A percentile compares a stretch with the other conserved stretches of the same genome.
These are phyloP conservation scores for Myoxocephalus aenaeus DNA, from an alignment of 2,797 vertebrate species.

Conservation along the genomic window DNA sequence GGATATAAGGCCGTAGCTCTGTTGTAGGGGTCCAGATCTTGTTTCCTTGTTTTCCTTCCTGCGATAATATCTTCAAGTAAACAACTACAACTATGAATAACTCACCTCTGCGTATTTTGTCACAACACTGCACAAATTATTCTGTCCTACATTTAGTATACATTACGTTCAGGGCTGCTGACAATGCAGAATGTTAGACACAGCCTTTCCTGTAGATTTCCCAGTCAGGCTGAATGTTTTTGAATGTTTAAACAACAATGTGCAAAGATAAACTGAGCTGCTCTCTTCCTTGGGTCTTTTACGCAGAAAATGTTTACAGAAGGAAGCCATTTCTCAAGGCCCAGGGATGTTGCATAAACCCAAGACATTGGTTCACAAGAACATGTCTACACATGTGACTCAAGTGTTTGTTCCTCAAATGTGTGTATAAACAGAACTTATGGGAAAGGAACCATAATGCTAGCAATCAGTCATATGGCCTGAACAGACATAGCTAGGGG, in stretches of 20 bases:
- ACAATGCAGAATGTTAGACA: not conserved
- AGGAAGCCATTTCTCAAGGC: conserved; percentile 74
- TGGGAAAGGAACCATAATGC: conserved; percentile 32
- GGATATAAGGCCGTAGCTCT: not conserved
- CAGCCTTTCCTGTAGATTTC: conserved; percentile 46
- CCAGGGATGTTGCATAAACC: conserved; percentile 72
- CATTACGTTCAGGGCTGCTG: not conserved
- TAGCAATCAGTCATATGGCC: conserved; percentile 54
- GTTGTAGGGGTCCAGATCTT: not conserved
- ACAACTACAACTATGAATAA: not conserved
- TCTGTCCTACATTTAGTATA: conserved; percentile 5
- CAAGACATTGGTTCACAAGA: conserved; percentile 60
- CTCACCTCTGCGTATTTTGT: not conserved
- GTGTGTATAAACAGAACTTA: conserved; percentile 41
- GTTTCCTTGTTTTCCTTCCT: conserved; percentile 6
- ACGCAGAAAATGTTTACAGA: conserved; percentile 73
- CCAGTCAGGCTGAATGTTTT: conserved; percentile 34
- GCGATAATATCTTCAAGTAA: not conserved
- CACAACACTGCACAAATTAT: not conserved
- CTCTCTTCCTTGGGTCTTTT: conserved; percentile 42
- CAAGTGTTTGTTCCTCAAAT: conserved; percentile 60
- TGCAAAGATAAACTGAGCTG: conserved; percentile 54
- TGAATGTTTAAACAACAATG: conserved; percentile 56
- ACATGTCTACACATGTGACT: conserved; percentile 78
- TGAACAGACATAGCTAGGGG: conserved; percentile 15